phyloP scores from a whole-genome alignment of 2,113 vertebrate species.

The Hippocampus guttulatus region DNA sequence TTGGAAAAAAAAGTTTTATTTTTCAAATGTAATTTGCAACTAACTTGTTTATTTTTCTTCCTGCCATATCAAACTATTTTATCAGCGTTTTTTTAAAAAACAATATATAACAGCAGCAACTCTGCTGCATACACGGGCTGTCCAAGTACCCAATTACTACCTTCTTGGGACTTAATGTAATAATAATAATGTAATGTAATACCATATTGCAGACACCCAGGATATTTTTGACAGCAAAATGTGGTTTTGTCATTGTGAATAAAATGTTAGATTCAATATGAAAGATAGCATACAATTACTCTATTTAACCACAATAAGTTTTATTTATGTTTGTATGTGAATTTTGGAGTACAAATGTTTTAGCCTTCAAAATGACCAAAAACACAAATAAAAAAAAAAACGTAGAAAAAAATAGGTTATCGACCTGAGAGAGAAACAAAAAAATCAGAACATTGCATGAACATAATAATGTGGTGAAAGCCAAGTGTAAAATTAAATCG shows the following conservation, averaged over 20 bases:
- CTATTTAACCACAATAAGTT: constrained; percentile 57
- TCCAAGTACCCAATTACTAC: not conserved
- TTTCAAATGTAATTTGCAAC: not conserved
- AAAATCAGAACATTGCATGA: constrained; percentile 54
- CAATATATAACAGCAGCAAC: not conserved
- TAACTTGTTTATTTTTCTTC: not conserved
- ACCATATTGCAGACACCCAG: not conserved
- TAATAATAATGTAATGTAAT: not conserved
- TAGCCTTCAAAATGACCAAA: constrained; percentile 61
- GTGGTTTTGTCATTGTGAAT: not conserved
- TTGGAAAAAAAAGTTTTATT: not conserved
- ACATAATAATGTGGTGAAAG: constrained; percentile 55
- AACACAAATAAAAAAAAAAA: constrained; percentile 59
- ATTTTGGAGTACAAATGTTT: constrained; percentile 68
- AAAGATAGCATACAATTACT: not conserved
- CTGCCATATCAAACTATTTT: not conserved
- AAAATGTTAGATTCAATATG: not conserved
- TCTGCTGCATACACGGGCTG: no score
- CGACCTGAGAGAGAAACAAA: constrained; percentile 69
- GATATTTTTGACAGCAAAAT: no score
- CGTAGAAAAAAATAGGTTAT: constrained; percentile 62
- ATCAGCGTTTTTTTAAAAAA: not conserved
- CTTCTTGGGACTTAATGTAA: not conserved
- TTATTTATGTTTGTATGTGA: constrained; percentile 68
- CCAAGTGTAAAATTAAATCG: constrained; percentile 55